phyloP scores from a whole-genome alignment of 2,888 invertebrate species.

The Meteorus cinctellus region DNA sequence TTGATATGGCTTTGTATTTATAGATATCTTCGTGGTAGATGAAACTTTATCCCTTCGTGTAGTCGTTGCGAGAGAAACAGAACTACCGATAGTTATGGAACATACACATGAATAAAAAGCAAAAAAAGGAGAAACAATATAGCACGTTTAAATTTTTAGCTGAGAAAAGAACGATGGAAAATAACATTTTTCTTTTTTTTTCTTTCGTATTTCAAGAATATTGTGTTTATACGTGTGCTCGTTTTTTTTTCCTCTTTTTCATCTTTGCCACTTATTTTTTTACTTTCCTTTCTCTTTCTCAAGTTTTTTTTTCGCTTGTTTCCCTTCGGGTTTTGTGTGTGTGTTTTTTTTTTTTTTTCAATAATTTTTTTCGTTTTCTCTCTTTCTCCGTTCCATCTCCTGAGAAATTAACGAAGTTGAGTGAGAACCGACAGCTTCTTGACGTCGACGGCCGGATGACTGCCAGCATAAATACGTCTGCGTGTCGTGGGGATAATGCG shows the following conservation, averaged over 20 bases:
- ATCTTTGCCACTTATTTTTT: conserved; percentile 8
- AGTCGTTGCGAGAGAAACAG: not conserved
- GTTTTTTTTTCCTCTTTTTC: not conserved
- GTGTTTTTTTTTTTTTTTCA: not conserved
- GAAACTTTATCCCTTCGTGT: not conserved
- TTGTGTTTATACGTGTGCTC: not conserved
- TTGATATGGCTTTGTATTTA: not conserved
- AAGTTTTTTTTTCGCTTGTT: not conserved
- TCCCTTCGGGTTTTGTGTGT: no score
- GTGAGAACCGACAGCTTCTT: conserved; percentile 38
- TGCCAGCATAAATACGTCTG: conserved; percentile 37
- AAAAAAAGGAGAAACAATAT: not conserved
- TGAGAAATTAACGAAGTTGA: conserved; percentile 32
- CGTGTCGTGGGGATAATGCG: conserved; percentile 32
- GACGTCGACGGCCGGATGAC: conserved; percentile 35
- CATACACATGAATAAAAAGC: not conserved
- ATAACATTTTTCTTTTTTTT: not conserved
- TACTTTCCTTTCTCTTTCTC: not conserved
- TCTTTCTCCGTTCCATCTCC: not conserved
- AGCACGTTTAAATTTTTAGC: conserved; percentile 4
- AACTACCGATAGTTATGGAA: conserved; percentile 20
- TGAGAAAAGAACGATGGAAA: not conserved
- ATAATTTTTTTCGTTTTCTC: not conserved
- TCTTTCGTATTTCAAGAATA: not conserved
- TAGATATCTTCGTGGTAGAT: not conserved